Evolutionary conservation across 2,113 vertebrate genomes (phyloP), one percentile per base, ranked within the genome.

Genomic region (Glaucidium brasilianum): DNA sequence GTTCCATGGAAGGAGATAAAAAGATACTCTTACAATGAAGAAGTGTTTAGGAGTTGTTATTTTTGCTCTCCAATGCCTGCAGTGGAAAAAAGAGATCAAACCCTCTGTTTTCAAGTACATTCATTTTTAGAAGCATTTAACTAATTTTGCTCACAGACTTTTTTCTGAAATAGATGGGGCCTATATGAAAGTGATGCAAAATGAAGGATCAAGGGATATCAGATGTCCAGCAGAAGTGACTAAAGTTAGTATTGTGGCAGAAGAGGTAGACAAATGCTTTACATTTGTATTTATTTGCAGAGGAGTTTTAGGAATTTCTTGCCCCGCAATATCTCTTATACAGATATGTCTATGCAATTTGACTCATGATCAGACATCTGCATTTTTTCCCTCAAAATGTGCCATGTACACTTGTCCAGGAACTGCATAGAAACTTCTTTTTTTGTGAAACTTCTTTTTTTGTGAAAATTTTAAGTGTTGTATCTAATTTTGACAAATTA

Each of bases 281-380:
- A 27, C 10, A 29, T 76, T 80, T 71, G 10, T 58, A 10, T 37
- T 72, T 62, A 13, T 87, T 84, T 87, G 17, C 34, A 52, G 58
- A 53, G 15, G 21, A 72, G 5, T 6, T 91, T 29, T 68, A 11
- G 7, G 15, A 68, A 5, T 7, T 63, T 49, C 35, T 49, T 37
- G 5, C 2, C 8, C 8, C 11, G n/a, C 5, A 12, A 15, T 21
- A 2, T 72, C 9, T 80, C 15, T 76, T 11, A 25, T 23, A 41
- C 2, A 9, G 22, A n/a, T 2, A 1, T 4, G 3, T 35, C 14
- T 29, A 9, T 32, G 14, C 23, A 60, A 21, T n/a, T 41, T 80
- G 49, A 14, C 26, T 76, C 10, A 37, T 43, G 20, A 81, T 41
- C 4, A 59, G 15, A 32, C 12, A 45, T 50, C 8, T 25, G 7